These are phyloP conservation scores for Acropora yongei DNA, from an alignment of 64 coral and sea anemone genomes.

Conservation along the genomic window DNA sequence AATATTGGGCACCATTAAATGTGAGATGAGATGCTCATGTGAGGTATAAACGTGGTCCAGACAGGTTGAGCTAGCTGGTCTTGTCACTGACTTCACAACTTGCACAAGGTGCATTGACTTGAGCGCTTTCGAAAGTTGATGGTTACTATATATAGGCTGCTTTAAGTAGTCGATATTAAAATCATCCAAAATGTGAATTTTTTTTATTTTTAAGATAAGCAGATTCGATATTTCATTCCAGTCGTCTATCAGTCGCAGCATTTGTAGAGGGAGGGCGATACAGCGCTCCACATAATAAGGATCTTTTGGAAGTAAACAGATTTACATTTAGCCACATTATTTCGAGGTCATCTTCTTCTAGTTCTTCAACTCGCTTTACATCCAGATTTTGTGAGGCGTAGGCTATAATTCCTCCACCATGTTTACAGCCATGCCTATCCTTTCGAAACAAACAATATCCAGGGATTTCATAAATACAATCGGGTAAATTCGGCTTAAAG, in stretches of 20 bases:
- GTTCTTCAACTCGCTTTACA: background rate
- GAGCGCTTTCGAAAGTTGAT: constrained; percentile 24
- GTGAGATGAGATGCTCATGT: constrained; percentile 17
- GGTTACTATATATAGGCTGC: constrained; percentile 13
- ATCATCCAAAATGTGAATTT: constrained; percentile 49
- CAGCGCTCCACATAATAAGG: constrained; percentile 18
- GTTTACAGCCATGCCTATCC: background rate
- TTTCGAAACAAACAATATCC: constrained; percentile 16
- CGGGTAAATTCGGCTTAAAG: background rate
- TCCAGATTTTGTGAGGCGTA: constrained; percentile 16
- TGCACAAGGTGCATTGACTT: constrained; percentile 27
- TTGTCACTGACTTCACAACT: constrained; percentile 39
- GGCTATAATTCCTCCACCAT: constrained; percentile 44
- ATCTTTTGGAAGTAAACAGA: constrained; percentile 24
- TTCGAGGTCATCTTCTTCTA: constrained; percentile 41
- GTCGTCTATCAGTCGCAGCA: constrained; percentile 10
- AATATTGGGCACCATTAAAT: constrained; percentile 48
- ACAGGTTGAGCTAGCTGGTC: constrained; percentile 52
- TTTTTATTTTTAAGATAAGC: constrained; percentile 53
- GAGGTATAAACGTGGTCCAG: constrained; percentile 56
- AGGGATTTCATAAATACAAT: background rate
- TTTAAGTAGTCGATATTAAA: constrained; percentile 56
- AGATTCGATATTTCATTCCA: constrained; percentile 48
- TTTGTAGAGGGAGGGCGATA: constrained; percentile 38
- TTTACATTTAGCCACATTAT: constrained; percentile 31